Conservation (phyloP, 1,140 invertebrate species). For the Radopholus similis region DNA sequence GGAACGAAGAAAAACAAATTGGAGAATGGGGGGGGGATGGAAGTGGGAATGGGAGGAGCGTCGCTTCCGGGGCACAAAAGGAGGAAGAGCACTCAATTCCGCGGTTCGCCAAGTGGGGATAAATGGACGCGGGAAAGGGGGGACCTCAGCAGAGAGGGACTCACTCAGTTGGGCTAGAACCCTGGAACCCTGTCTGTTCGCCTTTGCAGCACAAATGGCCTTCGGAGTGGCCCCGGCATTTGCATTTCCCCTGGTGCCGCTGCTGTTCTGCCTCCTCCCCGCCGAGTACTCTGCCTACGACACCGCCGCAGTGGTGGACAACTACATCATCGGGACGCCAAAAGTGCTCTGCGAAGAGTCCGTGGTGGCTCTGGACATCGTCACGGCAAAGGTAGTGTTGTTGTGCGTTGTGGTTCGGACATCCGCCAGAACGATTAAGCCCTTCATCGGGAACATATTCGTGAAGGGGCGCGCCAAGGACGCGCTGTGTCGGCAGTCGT, state of each 20-base stretch:
- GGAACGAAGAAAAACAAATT: neutral
- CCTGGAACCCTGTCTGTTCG: neutral
- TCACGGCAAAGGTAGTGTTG: constrained; percentile 56
- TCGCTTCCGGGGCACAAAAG: neutral
- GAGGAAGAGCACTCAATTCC: neutral
- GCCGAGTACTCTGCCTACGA: neutral
- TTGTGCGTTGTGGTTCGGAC: neutral
- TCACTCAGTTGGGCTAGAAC: no score
- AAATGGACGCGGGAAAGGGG: neutral
- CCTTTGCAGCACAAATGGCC: no score
- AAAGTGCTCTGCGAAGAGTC: constrained; percentile 56
- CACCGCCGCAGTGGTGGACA: constrained; percentile 13
- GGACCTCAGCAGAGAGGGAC: no score
- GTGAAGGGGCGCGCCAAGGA: constrained; percentile 56
- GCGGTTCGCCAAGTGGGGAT: neutral
- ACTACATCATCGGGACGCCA: constrained; percentile 34
- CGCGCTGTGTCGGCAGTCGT: constrained; percentile 49
- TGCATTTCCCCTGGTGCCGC: no score
- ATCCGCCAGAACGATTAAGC: neutral
- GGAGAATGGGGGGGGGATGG: no score
- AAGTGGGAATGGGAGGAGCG: neutral
- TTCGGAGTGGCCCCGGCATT: no score
- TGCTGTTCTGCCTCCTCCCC: neutral
- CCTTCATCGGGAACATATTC: constrained; percentile 17
- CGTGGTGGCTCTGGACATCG: constrained; percentile 49